Base-by-base conservation (phyloP, 2,113 vertebrate genomes). In the Poecilia latipinna region DNA sequence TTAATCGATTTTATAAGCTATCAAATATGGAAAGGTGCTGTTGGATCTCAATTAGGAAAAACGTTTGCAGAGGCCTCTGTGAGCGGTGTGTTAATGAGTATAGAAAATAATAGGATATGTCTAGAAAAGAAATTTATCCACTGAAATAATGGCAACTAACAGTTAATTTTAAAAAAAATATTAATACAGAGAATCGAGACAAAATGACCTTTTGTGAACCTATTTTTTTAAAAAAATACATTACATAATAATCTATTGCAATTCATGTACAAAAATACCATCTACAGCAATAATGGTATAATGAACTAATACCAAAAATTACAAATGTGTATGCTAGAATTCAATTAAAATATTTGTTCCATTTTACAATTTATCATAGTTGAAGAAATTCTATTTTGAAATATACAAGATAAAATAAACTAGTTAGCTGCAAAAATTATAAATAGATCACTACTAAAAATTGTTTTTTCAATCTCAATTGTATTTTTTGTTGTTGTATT, bases 1-100 rank as follows among this genome's bases (percentile, higher is more conserved):
- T 81, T 68, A 72, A 91, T 91, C 84, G 82, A 93, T 91, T 86
- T 83, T 74, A n/a, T n/a, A 65, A 69, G 3, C 57, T 17, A 73
- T 84, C 80, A 65, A 89, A 88, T 84, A 83, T 86, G 29, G 39
- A 54, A 68, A 75, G 76, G 74, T 77, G 65, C 54, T 74, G 74
- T 37, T 77, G 78, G 83, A 61, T 60, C 75, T 67, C 72, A 68
- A 89, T 83, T 72, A 75, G 74, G 79, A 24, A 64, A 32, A 32
- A 17, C 13, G 3, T 44, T 28, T 57, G 64, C 15, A 32, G 61
- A 62, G 61, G 26, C 5, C 29, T 62, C 28, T 17, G 5, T 62
- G 61, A 17, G 61, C 28, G 17, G 44, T 1, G 17, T 17, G 19
- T 24, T 24, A n/a, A 57, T 57, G 5, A n/a, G 10, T 57, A 10